Conservation (phyloP, 1,140 invertebrate genomes). For the Drosophila santomea region DNA sequence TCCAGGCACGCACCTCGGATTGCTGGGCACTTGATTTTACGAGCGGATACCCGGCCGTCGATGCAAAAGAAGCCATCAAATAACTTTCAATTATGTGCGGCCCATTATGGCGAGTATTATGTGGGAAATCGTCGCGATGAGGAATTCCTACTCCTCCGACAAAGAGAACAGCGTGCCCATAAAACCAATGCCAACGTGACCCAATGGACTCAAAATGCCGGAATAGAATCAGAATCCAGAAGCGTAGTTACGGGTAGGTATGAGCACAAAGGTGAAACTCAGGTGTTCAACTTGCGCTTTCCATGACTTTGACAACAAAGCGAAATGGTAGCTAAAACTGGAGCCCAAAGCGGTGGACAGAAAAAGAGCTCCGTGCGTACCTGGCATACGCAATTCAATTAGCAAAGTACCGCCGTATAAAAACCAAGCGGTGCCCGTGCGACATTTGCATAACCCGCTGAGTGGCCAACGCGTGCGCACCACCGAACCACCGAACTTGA, state of each 20-base stretch:
- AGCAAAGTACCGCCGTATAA: constrained; percentile 82
- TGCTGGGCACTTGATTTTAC: constrained; percentile 65
- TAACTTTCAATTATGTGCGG: constrained; percentile 79
- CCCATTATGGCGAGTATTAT: constrained; percentile 44
- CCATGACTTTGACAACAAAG: constrained; percentile 67
- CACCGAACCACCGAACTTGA: constrained; percentile 49
- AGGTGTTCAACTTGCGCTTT: constrained; percentile 71
- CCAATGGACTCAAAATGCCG: constrained; percentile 22
- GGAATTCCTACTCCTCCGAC: constrained; percentile 12
- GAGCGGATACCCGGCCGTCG: constrained; percentile 25
- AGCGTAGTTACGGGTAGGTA: background rate
- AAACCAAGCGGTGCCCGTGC: constrained; percentile 67
- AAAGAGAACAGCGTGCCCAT: constrained; percentile 55
- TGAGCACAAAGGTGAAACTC: constrained; percentile 60
- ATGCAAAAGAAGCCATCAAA: constrained; percentile 70
- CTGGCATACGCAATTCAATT: constrained; percentile 80
- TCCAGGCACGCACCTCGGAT: constrained; percentile 58
- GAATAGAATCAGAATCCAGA: constrained; percentile 44
- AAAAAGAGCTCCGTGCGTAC: constrained; percentile 43
- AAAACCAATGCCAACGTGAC: constrained; percentile 40
- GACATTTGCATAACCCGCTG: constrained; percentile 82
- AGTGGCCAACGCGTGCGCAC: constrained; percentile 75
- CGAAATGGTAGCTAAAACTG: constrained; percentile 63
- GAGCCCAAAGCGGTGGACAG: constrained; percentile 38
- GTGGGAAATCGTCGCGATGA: constrained; percentile 42